Percentiles rank a stretch among this genome's conserved stretches.
phyloP scores from a whole-genome alignment of 1,140 invertebrate species.

The Brachionus rotundiformis region DNA sequence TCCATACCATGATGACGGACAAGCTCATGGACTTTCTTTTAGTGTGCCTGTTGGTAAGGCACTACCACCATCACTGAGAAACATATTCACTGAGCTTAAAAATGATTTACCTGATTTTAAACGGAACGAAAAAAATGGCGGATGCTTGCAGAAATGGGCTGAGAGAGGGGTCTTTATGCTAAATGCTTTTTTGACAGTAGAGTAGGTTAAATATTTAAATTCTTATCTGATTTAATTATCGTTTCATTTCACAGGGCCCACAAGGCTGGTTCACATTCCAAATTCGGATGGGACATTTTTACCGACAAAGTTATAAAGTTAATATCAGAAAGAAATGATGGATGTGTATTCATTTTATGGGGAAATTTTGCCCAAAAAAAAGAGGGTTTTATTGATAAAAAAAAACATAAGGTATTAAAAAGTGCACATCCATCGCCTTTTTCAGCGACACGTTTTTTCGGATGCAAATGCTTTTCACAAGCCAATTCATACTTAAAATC shows the following conservation, averaged over 20 bases:
- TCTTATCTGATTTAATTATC: background rate
- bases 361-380: constrained; percentile 50
- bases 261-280: constrained; percentile 39
- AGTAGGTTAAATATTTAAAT: background rate
- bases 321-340: constrained; percentile 23
- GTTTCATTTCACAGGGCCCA: constrained; percentile 11
- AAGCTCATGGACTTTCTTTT: constrained; percentile 50
- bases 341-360: constrained; percentile 50
- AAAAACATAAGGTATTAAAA: constrained; percentile 45
- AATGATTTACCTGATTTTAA: constrained; percentile 38
- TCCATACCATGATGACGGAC: constrained; percentile 46
- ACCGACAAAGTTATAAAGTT: background rate
- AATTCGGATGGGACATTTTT: constrained; percentile 44
- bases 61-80: constrained; percentile 32
- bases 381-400: constrained; percentile 43
- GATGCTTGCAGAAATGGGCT: constrained; percentile 43
- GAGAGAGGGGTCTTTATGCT: constrained; percentile 49
- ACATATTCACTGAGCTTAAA: constrained; percentile 50
- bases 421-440: constrained; percentile 51
- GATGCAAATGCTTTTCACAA: constrained; percentile 50
- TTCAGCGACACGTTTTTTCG: constrained; percentile 43
- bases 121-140: constrained; percentile 5
- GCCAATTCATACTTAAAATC: constrained; percentile 26
- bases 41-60: constrained; percentile 4
- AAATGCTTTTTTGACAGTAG: constrained; percentile 50